These are phyloP conservation scores for Palythoa grandis DNA, from an alignment of 92 coral and sea anemone genomes.

Conservation along the genomic window DNA sequence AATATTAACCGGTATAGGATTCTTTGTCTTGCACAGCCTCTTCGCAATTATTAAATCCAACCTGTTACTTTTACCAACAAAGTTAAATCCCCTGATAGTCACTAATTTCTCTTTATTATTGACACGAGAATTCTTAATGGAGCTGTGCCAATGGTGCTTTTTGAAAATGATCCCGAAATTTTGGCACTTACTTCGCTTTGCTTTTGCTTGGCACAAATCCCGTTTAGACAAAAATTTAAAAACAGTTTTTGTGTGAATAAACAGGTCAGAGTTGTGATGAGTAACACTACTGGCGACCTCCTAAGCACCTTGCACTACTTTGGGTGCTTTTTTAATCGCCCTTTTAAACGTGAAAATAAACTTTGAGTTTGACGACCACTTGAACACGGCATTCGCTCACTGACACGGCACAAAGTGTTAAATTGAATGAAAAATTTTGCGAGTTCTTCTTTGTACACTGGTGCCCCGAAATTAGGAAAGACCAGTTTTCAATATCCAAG, in stretches of 20 bases:
- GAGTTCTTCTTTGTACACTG: background rate
- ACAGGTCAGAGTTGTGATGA: background rate
- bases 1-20: background rate
- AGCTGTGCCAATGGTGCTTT: background rate
- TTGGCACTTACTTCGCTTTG: background rate
- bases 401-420: background rate
- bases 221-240: background rate
- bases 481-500: background rate
- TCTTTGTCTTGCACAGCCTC: background rate
- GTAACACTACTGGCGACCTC: slow-evolving; percentile 28
- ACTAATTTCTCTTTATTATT: background rate
- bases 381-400: background rate
- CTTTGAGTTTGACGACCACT: background rate
- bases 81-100: background rate
- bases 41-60: background rate
- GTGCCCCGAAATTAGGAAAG: background rate
- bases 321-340: slow-evolving; percentile 32
- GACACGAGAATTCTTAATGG: background rate
- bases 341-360: slow-evolving; percentile 33
- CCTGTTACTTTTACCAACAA: background rate
- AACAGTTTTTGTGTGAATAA: background rate
- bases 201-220: background rate
- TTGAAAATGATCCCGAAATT: background rate
- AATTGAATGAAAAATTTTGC: no score
- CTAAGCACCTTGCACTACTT: slow-evolving; percentile 25